Base-by-base conservation (phyloP, 2,888 invertebrate species). In the Pecten maximus region DNA sequence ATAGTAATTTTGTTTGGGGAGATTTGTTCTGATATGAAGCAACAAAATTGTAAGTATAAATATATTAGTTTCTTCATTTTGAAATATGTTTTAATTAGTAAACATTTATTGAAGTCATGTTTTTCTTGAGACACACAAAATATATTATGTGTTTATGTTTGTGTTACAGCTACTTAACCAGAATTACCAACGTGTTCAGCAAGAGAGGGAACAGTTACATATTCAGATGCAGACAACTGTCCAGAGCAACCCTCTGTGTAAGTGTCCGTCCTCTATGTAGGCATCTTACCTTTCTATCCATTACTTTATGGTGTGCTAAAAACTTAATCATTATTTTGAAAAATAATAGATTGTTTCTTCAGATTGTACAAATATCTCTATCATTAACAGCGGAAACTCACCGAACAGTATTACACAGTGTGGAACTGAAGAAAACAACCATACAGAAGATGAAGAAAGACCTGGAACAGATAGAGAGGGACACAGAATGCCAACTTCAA, bases 381-480 rank as follows among this genome's bases (percentile, higher is more conserved):
- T 40, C 15, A 86, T 54, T 60, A 15, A 19, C 92, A 97, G 97
- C 95, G 91, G 97, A 97, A 89, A 95, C 96, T 2, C 96, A 96
- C 90, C 95, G 96, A 91, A 95, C 96, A 90, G 97, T 98, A 90
- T 97, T 97, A 95, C 97, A 98, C 94, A 98, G 98, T 74, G 97
- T 98, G 89, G 98, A 97, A 92, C 98, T 98, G 96, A 98, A 98
- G 97, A 98, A 98, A 97, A 98, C 98, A 60, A 97, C 97, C n/a
- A 97, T 98, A 60, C 98, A 98, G 93, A 98, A 98, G 95, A 96
- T 98, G 93, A 97, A 98, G 96, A 98, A 98, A 94, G 98, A 98
- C 96, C 97, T 98, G 88, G 98, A 95, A 87, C 94, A 95, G 89
- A 93, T 96, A 88, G 96, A 97, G 92, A 95, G 95, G 91, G 97